These are phyloP conservation scores for Aethina tumida DNA, from an alignment of 1,140 invertebrate genomes.

Conservation along the genomic window DNA sequence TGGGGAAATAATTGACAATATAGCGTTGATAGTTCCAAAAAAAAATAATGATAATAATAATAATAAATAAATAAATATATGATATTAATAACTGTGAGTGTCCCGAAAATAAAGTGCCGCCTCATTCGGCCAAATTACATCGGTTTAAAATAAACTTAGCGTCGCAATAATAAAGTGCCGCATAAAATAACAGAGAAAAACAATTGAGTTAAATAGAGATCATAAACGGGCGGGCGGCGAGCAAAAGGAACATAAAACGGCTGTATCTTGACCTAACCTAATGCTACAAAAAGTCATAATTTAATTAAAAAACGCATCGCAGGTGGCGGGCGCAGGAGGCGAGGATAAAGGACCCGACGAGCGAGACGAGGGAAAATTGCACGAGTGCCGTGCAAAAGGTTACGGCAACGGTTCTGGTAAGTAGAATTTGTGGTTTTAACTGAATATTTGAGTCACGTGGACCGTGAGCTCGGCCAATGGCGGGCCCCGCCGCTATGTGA, in stretches of 20 bases:
- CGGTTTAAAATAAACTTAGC: no score
- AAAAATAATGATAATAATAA: no score
- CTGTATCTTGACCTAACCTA: slow-evolving; percentile 10
- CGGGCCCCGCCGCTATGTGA: slow-evolving; percentile 1
- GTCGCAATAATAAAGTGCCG: no score
- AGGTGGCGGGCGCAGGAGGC: slow-evolving; percentile 10
- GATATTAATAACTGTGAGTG: no score
- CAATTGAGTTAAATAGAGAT: no score
- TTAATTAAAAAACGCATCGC: slow-evolving; percentile 17
- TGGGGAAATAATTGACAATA: no score
- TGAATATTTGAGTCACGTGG: slow-evolving; percentile 10
- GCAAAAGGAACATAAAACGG: slow-evolving; percentile 9
- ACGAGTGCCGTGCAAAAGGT: slow-evolving; percentile 9
- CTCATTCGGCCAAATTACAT: no score
- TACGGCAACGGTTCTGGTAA: slow-evolving; percentile 8
- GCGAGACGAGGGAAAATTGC: no score
- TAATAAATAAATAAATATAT: no score
- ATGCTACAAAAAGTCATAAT: slow-evolving; percentile 15
- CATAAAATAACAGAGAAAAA: no score
- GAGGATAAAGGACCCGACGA: slow-evolving; percentile 1
- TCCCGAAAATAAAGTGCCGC: no score
- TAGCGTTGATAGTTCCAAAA: no score
- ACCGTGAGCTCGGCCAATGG: slow-evolving; percentile 4
- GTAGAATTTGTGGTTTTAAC: slow-evolving; percentile 6
- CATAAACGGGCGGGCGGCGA: not conserved